Evolutionary conservation across 1,140 invertebrate genomes (phyloP).

Genomic region (Drosophila bocqueti): DNA sequence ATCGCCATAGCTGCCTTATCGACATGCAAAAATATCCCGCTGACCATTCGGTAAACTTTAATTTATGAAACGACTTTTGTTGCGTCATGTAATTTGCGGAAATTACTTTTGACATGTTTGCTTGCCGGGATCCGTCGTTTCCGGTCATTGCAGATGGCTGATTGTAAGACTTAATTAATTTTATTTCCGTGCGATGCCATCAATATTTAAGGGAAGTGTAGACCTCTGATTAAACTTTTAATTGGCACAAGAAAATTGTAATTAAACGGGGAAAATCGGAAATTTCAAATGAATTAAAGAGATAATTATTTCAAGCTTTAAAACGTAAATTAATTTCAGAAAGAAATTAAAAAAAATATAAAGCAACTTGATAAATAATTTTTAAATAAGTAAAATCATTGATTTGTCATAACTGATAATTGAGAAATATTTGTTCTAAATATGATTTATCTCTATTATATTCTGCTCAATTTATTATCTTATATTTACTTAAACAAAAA

Average conservation of each 20-base stretch:
- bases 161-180: conserved; percentile 78
- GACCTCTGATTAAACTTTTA: conserved; percentile 34
- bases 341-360: neutral
- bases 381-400: neutral
- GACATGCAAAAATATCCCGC: conserved; percentile 28
- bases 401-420: neutral
- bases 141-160: conserved; percentile 47
- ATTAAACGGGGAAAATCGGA: neutral
- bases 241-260: conserved; percentile 28
- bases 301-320: neutral
- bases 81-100: conserved; percentile 68
- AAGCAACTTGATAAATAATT: neutral
- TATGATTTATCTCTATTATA: neutral
- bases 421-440: neutral
- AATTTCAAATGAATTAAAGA: neutral
- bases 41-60: conserved; percentile 64
- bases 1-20: neutral
- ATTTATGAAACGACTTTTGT: conserved; percentile 62
- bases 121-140: conserved; percentile 26
- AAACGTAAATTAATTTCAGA: neutral
- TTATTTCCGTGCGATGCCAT: conserved; percentile 55
- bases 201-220: conserved; percentile 64
- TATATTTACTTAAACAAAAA: too few relatives aligned
- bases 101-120: conserved; percentile 74
- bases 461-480: neutral